Percentiles rank a stretch among this genome's conserved stretches.
phyloP scores from a whole-genome alignment of 2,113 vertebrate species.

The Brienomyrus longianalis region DNA sequence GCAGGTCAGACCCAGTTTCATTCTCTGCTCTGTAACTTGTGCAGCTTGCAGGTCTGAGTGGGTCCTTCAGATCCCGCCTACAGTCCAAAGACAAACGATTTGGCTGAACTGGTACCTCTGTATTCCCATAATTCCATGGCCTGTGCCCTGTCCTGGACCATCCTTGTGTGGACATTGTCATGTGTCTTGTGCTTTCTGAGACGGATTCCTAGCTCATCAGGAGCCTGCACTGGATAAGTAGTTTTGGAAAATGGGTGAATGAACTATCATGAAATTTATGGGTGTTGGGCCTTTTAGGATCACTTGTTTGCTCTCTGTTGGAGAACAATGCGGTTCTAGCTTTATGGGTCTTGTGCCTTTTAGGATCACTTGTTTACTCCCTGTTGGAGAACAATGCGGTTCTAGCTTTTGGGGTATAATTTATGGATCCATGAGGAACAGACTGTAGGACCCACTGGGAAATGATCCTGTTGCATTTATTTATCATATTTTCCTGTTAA shows the following conservation, averaged over 20 bases:
- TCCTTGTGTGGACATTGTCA: not conserved
- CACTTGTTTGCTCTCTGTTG: not conserved
- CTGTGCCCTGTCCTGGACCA: not conserved
- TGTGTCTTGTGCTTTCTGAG: not conserved
- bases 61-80: not conserved
- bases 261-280: not conserved
- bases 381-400: not conserved
- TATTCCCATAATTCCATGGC: not conserved
- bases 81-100: not conserved
- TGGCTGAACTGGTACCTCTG: not conserved
- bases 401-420: not conserved
- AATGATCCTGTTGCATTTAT: not conserved
- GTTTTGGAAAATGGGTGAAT: not conserved
- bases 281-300: not conserved
- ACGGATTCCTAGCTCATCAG: not conserved
- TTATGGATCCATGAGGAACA: not conserved
- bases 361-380: not conserved
- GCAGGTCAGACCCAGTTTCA: not conserved
- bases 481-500: not conserved
- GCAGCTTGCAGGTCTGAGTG: not conserved
- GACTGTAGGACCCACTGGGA: not conserved
- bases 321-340: not conserved
- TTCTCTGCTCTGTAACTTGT: not conserved
- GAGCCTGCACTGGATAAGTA: not conserved
- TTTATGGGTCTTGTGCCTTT: not conserved